Conservation (phyloP, 2,113 vertebrate species). For the Physeter macrocephalus region DNA sequence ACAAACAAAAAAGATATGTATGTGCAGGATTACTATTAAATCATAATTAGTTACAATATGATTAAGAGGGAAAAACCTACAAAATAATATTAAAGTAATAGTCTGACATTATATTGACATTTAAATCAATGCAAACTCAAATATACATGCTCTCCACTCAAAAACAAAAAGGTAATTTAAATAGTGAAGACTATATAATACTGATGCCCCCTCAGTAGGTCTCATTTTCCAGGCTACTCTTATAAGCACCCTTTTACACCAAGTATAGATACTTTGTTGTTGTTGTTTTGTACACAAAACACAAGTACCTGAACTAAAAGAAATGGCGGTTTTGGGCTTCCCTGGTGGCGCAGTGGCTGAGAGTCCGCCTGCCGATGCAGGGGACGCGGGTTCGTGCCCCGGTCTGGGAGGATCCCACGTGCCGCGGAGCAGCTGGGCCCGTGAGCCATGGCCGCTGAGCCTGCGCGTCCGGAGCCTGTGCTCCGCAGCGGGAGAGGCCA, state of each 20-base stretch:
- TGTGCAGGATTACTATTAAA: not conserved
- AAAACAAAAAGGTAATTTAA: not conserved
- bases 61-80: not conserved
- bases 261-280: not conserved
- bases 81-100: not conserved
- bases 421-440: too few relatives aligned
- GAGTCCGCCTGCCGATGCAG: too few relatives aligned
- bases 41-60: not conserved
- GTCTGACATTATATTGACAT: not conserved
- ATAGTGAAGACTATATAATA: not conserved
- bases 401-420: too few relatives aligned
- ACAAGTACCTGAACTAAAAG: not conserved
- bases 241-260: not conserved
- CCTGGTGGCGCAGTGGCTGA: too few relatives aligned
- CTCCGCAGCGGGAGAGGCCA: too few relatives aligned
- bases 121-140: conserved; percentile 7
- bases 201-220: not conserved
- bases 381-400: too few relatives aligned
- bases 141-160: not conserved
- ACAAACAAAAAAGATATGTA: not conserved
- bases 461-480: too few relatives aligned
- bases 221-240: not conserved
- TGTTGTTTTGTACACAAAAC: not conserved
- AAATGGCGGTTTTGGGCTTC: too few relatives aligned
- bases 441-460: too few relatives aligned